Conservation (phyloP, 2,888 invertebrate species). For the Cartodere bifasciata region DNA sequence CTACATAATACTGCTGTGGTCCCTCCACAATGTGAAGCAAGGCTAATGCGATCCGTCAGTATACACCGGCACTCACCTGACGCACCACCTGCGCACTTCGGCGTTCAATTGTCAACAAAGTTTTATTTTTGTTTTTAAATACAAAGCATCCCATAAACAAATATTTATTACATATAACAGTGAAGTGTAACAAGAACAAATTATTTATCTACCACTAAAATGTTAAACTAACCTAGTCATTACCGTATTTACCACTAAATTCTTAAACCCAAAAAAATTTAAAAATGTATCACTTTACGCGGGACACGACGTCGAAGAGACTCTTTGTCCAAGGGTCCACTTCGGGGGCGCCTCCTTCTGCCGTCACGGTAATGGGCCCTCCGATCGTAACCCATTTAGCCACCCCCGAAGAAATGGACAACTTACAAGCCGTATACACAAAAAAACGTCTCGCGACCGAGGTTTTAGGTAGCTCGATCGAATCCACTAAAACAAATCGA, state of each 20-base stretch:
- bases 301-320: constrained; percentile 51
- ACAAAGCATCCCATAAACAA: too few relatives aligned
- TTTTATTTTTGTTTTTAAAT: too few relatives aligned
- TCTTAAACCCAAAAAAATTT: constrained; percentile 17
- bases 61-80: constrained; percentile 31
- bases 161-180: too few relatives aligned
- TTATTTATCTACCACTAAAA: too few relatives aligned
- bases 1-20: constrained; percentile 23
- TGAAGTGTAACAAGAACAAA: too few relatives aligned
- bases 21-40: constrained; percentile 20
- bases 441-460: constrained; percentile 74
- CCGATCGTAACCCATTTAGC: constrained; percentile 31
- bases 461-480: constrained; percentile 71
- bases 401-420: constrained; percentile 32
- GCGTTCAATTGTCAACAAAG: background rate
- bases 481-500: constrained; percentile 72
- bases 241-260: too few relatives aligned
- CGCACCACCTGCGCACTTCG: constrained; percentile 28
- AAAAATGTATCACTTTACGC: constrained; percentile 67
- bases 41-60: constrained; percentile 26
- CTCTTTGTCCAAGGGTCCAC: constrained; percentile 64
- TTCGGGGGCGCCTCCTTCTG: constrained; percentile 14
- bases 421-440: constrained; percentile 66
- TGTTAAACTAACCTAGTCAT: too few relatives aligned
- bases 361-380: constrained; percentile 20